phyloP scores from a whole-genome alignment of 2,113 vertebrate genomes.

The Neotragus pygmaeus region DNA sequence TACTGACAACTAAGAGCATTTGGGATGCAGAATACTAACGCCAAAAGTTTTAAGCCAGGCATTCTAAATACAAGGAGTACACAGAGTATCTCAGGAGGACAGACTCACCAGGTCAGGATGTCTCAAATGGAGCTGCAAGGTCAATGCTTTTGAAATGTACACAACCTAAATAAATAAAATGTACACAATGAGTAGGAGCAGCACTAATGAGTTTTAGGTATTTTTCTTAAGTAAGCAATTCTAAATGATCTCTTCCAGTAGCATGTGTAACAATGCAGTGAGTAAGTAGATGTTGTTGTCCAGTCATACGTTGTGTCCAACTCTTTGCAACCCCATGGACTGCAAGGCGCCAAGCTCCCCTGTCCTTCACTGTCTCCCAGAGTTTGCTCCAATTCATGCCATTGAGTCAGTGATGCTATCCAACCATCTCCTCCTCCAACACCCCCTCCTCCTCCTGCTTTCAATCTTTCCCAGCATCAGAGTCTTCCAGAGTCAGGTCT shows the following conservation, averaged over 20 bases:
- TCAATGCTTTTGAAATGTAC: not conserved
- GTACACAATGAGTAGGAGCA: not conserved
- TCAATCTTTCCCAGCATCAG: not conserved
- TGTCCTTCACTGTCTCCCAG: not conserved
- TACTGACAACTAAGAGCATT: slow-evolving; percentile 48
- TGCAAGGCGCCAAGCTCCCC: not conserved
- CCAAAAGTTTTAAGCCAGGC: not conserved
- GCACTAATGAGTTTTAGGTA: not conserved
- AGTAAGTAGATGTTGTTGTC: not conserved
- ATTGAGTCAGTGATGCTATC: not conserved
- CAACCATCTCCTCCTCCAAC: not conserved
- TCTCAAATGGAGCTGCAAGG: not conserved
- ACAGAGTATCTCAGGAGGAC: not conserved
- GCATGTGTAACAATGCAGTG: not conserved
- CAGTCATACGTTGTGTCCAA: not conserved
- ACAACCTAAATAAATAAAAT: not conserved
- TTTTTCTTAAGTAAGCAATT: slow-evolving; percentile 9
- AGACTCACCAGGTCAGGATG: not conserved
- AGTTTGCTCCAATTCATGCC: not conserved
- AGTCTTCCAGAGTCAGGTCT: not conserved
- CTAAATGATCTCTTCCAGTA: not conserved
- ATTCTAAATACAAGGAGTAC: not conserved
- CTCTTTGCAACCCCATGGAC: not conserved
- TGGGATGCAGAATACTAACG: not conserved
- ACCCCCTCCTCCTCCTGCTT: not conserved